Evolutionary conservation across 2,113 vertebrate genomes (phyloP), one percentile per base, ranked within the genome.

Genomic region (Chaetodon trifascialis): DNA sequence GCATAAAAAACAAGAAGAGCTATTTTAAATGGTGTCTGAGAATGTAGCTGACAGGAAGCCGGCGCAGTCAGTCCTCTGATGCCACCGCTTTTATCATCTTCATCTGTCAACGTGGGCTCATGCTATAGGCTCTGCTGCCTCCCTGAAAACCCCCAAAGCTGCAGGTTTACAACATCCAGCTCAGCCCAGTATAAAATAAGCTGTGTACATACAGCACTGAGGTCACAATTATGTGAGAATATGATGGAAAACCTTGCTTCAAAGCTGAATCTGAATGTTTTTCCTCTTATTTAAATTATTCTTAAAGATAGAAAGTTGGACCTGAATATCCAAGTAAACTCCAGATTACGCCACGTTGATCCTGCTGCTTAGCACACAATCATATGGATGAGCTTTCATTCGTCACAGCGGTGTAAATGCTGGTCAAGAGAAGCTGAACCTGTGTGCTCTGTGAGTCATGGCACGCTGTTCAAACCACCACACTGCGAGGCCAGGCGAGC

Each of bases 21-120:
- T 92, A 92, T 91, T 92, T 79, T 86, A 60, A 91, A 88, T 47
- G 73, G 71, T 79, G 90, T 84, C 78, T 80, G 87, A 91, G 86
- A 79, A 66, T 51, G 90, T 79, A 84, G 77, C 84, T 88, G 86
- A 86, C 90, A 86, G 88, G 77, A 91, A 73, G 78, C 68, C 17
- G 0, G 54, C 76, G 40, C 74, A 83, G 80, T 65, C 78, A 12
- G 56, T 36, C 51, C 58, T 92, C 87, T 94, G 92, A 92, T 89
- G 92, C 76, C 0, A 3, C 86, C 68, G 36, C 42, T 89, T 88
- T 88, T 82, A 79, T 91, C 86, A 52, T 85, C 86, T 85, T 64
- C 74, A 76, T 73, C 63, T 73, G 89, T 91, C 89, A 87, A 73
- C 82, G 14, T 42, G 65, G 73, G 40, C 84, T 79, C 56, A 2